These are phyloP conservation scores for Mycogona germanica DNA, from an alignment of 2,888 invertebrate species.

Conservation along the genomic window DNA sequence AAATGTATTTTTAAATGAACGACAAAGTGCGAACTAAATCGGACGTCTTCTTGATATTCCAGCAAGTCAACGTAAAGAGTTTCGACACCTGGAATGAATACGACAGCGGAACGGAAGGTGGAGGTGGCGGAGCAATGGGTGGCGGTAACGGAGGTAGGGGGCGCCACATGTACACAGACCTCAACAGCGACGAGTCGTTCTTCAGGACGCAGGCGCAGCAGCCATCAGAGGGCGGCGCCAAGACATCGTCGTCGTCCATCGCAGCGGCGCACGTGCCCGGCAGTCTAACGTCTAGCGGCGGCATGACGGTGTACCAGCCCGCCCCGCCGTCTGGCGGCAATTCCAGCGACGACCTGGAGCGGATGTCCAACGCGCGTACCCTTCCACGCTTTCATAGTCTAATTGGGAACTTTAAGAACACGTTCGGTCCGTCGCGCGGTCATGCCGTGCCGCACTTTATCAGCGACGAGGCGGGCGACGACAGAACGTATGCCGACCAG, in stretches of 20 bases:
- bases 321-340: neutral
- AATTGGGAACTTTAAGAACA: constrained; percentile 38
- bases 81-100: too few relatives aligned
- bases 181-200: neutral
- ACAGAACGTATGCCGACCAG: constrained; percentile 35
- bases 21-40: too few relatives aligned
- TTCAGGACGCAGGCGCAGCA: neutral
- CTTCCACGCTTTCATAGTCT: constrained; percentile 61
- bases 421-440: constrained; percentile 46
- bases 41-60: too few relatives aligned
- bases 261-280: neutral
- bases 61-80: neutral
- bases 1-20: too few relatives aligned
- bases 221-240: too few relatives aligned
- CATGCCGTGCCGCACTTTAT: constrained; percentile 34
- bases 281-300: neutral
- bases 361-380: constrained; percentile 48
- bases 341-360: neutral
- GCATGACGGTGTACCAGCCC: too few relatives aligned
- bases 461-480: constrained; percentile 29
- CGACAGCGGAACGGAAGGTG: too few relatives aligned
- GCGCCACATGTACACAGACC: neutral
- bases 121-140: neutral
- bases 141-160: neutral
- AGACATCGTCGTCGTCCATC: too few relatives aligned